Conservation (phyloP, 2,888 invertebrate species). For the Flexamia atlantica region DNA sequence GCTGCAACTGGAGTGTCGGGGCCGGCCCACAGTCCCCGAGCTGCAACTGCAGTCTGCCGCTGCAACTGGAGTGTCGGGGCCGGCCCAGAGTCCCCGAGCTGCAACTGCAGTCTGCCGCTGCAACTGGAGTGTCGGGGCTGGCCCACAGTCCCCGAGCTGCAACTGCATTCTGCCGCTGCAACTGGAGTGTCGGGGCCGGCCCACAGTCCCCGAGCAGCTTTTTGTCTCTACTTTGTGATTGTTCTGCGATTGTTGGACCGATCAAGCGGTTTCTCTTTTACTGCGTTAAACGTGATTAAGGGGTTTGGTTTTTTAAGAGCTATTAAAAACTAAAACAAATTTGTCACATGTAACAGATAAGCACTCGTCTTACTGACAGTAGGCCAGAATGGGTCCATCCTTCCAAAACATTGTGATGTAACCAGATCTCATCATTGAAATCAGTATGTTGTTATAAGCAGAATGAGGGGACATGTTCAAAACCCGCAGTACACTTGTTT, state of each 20-base stretch:
- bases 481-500: too few species aligned
- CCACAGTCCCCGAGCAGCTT: neutral
- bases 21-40: too few species aligned
- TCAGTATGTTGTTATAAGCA: too few species aligned
- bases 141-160: neutral
- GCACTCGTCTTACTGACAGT: too few species aligned
- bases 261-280: neutral
- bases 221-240: neutral
- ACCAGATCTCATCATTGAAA: too few species aligned
- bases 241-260: conserved; percentile 17
- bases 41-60: conserved; percentile 20
- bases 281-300: neutral
- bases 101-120: conserved; percentile 18
- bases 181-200: conserved; percentile 27
- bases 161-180: conserved; percentile 17
- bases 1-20: conserved; percentile 13
- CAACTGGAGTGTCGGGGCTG: conserved; percentile 25
- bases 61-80: neutral
- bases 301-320: neutral
- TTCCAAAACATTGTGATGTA: too few species aligned
- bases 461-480: too few species aligned
- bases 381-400: too few species aligned
- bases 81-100: neutral
- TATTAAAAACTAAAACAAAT: too few species aligned
- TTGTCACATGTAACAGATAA: too few species aligned